Evolutionary conservation across 2,113 vertebrate species (phyloP), one percentile per base, ranked within the genome.

Genomic region (Carassius carassius): DNA sequence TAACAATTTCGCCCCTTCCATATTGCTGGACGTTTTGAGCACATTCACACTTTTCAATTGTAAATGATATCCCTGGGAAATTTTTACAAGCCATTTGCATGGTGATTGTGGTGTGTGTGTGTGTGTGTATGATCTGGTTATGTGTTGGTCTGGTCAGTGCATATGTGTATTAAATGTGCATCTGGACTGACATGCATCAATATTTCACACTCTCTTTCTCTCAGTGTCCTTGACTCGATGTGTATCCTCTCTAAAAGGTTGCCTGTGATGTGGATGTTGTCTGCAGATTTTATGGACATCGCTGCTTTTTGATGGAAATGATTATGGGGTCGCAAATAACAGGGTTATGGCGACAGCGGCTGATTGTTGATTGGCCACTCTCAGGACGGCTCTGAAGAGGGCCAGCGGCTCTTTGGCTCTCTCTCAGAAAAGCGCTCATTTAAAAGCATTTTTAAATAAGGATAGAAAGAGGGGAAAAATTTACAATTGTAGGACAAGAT

Each of bases 321-420:
- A 95, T 94, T 95, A 92, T 51, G 80, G 93, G 93, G 91, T 93
- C 65, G 78, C 86, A 94, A 95, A 95, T 95, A 92, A 94, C 93
- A 94, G 91, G 93, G 92, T 94, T 92, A 87, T 70, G 60, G 83
- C 90, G 87, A 83, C 84, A 12, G 87, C 4, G 9, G 86, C 92
- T 94, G 94, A 95, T 94, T 94, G 93, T 93, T 93, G 94, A 94
- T 94, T 94, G 93, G 91, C 91, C 91, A 89, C 92, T 92, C 83
- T 89, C 78, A 83, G 90, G 91, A 85, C 84, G 84, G 89, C 74
- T 92, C 82, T 89, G 78, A 82, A 91, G 91, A 89, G 84, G 86
- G 89, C 74, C 79, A 89, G 86, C 47, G 90, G 87, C 91, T 91
- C 89, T 86, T 87, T 70, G 56, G 86, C 85, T 87, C 87, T 85